Evolutionary conservation across 2,113 vertebrate species (phyloP).

Genomic region (Lophochroa leadbeateri): DNA sequence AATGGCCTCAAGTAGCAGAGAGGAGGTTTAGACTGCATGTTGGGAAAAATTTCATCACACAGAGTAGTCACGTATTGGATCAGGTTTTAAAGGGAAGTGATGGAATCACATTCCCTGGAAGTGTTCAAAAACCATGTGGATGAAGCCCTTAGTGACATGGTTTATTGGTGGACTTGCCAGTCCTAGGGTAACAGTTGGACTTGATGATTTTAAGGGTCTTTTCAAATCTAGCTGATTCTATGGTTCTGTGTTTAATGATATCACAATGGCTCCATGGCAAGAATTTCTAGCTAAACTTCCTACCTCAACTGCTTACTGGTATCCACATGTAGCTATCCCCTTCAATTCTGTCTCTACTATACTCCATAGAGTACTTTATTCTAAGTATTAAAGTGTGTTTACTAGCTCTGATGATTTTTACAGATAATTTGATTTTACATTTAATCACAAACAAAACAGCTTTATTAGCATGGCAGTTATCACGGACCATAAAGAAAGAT

Average conservation of each 20-base stretch:
- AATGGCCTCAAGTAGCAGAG: not conserved
- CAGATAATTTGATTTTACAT: not conserved
- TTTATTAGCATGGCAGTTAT: constrained; percentile 42
- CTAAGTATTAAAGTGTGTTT: not conserved
- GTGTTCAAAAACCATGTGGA: not conserved
- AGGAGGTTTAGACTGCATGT: not conserved
- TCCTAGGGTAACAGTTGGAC: not conserved
- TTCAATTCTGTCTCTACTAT: not conserved
- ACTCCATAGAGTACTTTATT: not conserved
- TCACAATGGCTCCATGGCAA: not conserved
- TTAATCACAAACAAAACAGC: constrained; percentile 21
- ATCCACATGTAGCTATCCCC: not conserved
- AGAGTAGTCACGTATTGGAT: not conserved
- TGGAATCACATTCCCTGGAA: not conserved
- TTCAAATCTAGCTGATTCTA: not conserved
- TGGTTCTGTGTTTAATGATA: not conserved
- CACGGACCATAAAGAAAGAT: constrained; percentile 48
- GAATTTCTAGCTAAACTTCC: not conserved
- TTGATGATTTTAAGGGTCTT: not conserved
- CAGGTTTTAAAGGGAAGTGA: not conserved
- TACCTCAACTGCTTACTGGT: not conserved
- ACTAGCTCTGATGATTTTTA: not conserved
- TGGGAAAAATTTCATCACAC: not conserved
- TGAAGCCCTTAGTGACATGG: not conserved
- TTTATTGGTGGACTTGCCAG: not conserved